Conservation (phyloP, 2,797 vertebrate genomes). For the Rhynchonycteris naso region DNA sequence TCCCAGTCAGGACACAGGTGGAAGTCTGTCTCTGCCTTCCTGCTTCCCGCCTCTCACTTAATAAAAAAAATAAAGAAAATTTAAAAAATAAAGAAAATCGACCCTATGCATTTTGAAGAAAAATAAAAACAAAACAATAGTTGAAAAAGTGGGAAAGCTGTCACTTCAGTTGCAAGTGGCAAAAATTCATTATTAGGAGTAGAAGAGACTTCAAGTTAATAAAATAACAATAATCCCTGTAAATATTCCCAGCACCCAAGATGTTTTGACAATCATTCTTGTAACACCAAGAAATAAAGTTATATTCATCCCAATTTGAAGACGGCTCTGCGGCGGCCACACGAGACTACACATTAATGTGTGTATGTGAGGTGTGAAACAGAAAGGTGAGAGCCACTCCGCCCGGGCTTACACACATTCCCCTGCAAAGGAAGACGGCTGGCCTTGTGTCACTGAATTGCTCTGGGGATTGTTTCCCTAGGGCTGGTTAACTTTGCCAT, state of each 20-base stretch:
- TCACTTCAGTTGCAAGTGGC: background rate
- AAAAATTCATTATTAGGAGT: background rate
- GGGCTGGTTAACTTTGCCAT: constrained; percentile 3
- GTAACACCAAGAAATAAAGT: background rate
- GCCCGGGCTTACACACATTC: background rate
- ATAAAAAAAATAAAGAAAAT: too few relatives aligned
- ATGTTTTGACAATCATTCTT: background rate
- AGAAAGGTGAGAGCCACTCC: background rate
- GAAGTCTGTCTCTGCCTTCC: too few relatives aligned
- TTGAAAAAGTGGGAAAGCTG: background rate
- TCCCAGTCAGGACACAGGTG: too few relatives aligned
- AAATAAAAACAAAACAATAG: background rate
- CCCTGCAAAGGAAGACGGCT: constrained; percentile 14
- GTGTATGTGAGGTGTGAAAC: background rate
- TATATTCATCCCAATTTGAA: constrained; percentile 1
- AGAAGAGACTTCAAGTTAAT: background rate
- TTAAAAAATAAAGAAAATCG: background rate
- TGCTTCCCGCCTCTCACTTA: too few relatives aligned
- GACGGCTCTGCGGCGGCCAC: background rate
- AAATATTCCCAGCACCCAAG: background rate
- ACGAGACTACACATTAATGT: background rate
- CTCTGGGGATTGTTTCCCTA: background rate
- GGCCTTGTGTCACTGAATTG: background rate
- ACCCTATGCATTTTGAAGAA: background rate
- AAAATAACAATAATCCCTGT: background rate